phyloP scores from a whole-genome alignment of 2,113 vertebrate genomes.

The Taxidea taxus region DNA sequence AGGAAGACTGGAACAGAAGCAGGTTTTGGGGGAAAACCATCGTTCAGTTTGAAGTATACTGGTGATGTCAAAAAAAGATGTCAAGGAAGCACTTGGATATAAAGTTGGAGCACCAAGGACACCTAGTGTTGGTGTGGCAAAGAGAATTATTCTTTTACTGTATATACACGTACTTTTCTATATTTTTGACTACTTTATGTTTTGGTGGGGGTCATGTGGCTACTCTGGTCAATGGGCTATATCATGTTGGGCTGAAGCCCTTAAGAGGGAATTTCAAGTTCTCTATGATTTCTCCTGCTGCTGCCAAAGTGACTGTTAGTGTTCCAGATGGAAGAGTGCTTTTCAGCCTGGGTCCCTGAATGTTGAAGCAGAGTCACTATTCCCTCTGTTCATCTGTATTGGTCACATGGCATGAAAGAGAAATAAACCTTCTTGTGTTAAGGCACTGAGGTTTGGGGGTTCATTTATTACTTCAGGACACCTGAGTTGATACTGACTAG shows the following conservation, averaged over 20 bases:
- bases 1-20: neutral
- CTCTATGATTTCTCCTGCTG: neutral
- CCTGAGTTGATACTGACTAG: neutral
- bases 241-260: neutral
- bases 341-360: neutral
- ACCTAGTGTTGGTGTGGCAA: neutral
- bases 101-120: neutral
- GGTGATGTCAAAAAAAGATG: neutral
- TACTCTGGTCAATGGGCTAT: neutral
- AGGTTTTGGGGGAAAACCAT: neutral
- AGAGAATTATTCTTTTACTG: neutral
- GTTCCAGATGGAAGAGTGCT: neutral
- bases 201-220: neutral
- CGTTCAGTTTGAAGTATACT: neutral
- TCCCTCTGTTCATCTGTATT: neutral
- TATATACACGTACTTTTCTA: neutral
- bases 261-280: neutral
- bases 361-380: neutral
- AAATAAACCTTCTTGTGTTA: neutral
- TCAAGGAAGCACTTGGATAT: neutral
- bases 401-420: neutral
- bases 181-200: neutral
- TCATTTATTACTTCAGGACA: neutral
- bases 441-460: neutral
- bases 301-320: neutral